phyloP scores from a whole-genome alignment of 1,140 invertebrate genomes.

The Periplaneta americana region DNA sequence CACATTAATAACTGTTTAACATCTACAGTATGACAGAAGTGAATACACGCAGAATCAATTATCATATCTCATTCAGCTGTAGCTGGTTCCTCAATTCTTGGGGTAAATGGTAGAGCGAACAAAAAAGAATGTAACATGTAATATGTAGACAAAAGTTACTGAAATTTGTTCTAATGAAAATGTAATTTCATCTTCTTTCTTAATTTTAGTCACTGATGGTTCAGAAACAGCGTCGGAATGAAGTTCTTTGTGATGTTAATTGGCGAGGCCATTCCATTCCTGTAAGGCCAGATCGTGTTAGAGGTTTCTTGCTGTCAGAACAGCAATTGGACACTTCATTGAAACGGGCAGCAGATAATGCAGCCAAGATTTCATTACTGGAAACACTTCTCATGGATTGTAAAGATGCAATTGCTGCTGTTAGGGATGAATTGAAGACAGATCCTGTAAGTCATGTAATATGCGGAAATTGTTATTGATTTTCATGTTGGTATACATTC shows the following conservation, averaged over 20 bases:
- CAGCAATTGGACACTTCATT: slow-evolving; percentile 72
- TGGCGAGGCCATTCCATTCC: slow-evolving; percentile 79
- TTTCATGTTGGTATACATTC: too few species aligned
- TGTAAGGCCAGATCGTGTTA: slow-evolving; percentile 79
- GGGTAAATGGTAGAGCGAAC: too few species aligned
- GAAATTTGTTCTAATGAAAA: too few species aligned
- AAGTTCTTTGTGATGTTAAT: slow-evolving; percentile 43
- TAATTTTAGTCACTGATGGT: slow-evolving; percentile 62
- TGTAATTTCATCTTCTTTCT: neutral
- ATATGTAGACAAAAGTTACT: too few species aligned
- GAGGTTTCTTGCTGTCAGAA: slow-evolving; percentile 71
- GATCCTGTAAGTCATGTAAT: slow-evolving; percentile 44
- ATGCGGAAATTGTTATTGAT: too few species aligned
- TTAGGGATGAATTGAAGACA: slow-evolving; percentile 77
- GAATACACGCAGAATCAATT: too few species aligned
- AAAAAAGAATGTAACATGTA: too few species aligned
- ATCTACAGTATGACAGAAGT: too few species aligned
- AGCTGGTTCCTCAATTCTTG: too few species aligned
- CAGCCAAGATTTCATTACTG: slow-evolving; percentile 74
- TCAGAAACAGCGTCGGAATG: slow-evolving; percentile 68
- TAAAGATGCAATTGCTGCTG: slow-evolving; percentile 84
- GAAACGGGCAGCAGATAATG: slow-evolving; percentile 53
- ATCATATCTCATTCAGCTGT: too few species aligned
- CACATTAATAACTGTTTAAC: too few species aligned
- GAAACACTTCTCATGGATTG: slow-evolving; percentile 92